phyloP scores from a whole-genome alignment of 2,888 invertebrate species.

The Chrysodeixis includens region DNA sequence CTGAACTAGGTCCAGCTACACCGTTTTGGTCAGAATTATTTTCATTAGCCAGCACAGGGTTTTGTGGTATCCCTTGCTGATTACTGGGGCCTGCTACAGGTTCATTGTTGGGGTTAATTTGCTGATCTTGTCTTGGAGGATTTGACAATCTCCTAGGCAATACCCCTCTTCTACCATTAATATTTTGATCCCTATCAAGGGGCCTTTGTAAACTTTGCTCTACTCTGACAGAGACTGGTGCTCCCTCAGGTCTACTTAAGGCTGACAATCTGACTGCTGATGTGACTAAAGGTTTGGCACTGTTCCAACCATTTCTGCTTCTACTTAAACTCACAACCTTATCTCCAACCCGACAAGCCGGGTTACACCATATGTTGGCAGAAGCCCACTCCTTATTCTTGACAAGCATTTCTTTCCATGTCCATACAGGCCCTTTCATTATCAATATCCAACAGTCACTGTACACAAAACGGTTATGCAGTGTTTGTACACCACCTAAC shows the following conservation, averaged over 20 bases:
- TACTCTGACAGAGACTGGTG: conserved; percentile 84
- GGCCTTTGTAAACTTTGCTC: conserved; percentile 86
- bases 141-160: conserved; percentile 79
- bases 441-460: conserved; percentile 97
- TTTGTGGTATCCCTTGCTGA: conserved; percentile 64
- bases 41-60: conserved; percentile 61
- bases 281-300: conserved; percentile 87
- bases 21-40: conserved; percentile 64
- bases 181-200: conserved; percentile 92
- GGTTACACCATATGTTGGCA: conserved; percentile 97
- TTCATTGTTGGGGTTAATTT: conserved; percentile 69
- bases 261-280: conserved; percentile 87
- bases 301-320: conserved; percentile 88
- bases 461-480: conserved; percentile 93
- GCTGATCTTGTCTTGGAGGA: conserved; percentile 63
- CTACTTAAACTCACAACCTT: conserved; percentile 93
- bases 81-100: conserved; percentile 85
- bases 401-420: conserved; percentile 93
- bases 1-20: conserved; percentile 67
- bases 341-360: conserved; percentile 94
- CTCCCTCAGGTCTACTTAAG: conserved; percentile 78
- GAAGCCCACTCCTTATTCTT: conserved; percentile 94
- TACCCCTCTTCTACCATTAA: conserved; percentile 92
- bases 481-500: conserved; percentile 96
- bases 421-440: conserved; percentile 93